Conservation (phyloP, 2,797 vertebrate species). For the Furcifer pardalis region DNA sequence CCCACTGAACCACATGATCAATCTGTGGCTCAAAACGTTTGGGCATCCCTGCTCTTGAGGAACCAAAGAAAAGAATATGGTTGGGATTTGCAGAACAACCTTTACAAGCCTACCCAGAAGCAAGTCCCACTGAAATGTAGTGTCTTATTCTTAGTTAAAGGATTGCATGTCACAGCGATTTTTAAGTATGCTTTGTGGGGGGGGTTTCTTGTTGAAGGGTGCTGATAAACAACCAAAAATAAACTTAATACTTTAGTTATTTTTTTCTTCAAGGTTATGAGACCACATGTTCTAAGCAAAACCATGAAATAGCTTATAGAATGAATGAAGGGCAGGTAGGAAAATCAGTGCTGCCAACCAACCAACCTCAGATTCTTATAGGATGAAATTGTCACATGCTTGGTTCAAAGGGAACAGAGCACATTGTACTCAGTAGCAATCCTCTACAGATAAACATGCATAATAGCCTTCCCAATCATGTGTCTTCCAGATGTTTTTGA, state of each 20-base stretch:
- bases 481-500: background rate
- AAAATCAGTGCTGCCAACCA: background rate
- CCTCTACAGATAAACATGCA: background rate
- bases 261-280: background rate
- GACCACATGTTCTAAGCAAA: background rate
- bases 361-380: background rate
- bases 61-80: background rate
- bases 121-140: background rate
- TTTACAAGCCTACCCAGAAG: background rate
- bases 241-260: background rate
- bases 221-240: slow-evolving; percentile 7
- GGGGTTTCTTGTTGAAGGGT: slow-evolving; percentile 20
- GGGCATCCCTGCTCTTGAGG: background rate
- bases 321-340: background rate
- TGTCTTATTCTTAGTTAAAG: background rate
- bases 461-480: background rate
- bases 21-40: no score
- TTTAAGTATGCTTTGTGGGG: background rate
- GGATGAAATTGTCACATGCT: background rate
- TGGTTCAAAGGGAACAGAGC: background rate
- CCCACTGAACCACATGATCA: no score
- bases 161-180: background rate
- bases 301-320: background rate
- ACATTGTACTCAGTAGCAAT: background rate
- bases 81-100: background rate